These are phyloP conservation scores for Elephantulus edwardii DNA, from an alignment of 2,113 vertebrate genomes.

Conservation along the genomic window DNA sequence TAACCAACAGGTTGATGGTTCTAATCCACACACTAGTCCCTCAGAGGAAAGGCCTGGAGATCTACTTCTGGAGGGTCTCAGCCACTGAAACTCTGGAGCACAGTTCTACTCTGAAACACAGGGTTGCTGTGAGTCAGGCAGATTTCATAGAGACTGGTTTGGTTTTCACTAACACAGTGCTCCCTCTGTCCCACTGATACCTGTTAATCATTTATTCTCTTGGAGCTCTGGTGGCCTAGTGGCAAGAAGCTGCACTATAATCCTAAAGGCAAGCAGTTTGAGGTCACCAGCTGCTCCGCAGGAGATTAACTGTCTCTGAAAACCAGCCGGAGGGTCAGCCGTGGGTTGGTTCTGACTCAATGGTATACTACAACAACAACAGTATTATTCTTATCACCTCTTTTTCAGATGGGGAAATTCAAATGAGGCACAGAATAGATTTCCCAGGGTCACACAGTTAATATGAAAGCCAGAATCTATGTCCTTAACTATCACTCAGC, in stretches of 20 bases:
- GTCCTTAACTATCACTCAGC: neutral
- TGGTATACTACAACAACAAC: neutral
- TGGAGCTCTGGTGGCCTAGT: too few relatives aligned
- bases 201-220: neutral
- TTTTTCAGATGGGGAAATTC: conserved; percentile 2
- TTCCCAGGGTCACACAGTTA: neutral
- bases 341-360: too few relatives aligned
- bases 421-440: neutral
- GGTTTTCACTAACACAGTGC: neutral
- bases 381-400: neutral
- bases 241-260: too few relatives aligned
- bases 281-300: too few relatives aligned
- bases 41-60: neutral
- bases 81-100: neutral
- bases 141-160: neutral
- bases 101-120: neutral
- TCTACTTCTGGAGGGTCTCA: neutral
- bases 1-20: neutral
- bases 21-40: neutral
- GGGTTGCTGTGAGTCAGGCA: neutral
- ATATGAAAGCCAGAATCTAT: neutral
- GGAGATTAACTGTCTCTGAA: too few relatives aligned
- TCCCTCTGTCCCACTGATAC: neutral
- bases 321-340: too few relatives aligned
- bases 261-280: too few relatives aligned